Percentiles rank a stretch among this genome's conserved stretches.
Evolutionary conservation across 2,888 invertebrate species (phyloP).

Genomic region (Pammene aurita): DNA sequence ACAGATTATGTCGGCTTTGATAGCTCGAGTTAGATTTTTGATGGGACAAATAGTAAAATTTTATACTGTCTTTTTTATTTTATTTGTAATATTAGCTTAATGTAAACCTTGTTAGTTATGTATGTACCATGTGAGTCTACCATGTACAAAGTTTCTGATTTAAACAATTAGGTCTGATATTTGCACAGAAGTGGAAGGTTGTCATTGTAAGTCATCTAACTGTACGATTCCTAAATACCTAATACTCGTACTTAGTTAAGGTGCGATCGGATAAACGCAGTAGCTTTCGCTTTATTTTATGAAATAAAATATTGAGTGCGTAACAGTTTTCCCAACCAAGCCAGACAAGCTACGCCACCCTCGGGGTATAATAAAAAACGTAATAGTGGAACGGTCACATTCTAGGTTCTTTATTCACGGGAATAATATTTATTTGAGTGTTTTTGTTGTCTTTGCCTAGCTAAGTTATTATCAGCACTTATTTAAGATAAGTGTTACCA

Average conservation of each 20-base stretch:
- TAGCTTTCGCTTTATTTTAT: not conserved
- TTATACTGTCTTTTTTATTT: no score
- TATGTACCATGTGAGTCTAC: no score
- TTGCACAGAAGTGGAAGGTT: no score
- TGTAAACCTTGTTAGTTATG: no score
- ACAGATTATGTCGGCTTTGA: not conserved
- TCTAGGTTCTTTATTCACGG: not conserved
- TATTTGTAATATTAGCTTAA: no score
- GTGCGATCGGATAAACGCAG: no score
- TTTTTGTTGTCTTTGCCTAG: constrained; percentile 19
- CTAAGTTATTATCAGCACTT: not conserved
- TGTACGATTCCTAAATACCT: no score
- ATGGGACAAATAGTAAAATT: no score
- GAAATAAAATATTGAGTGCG: not conserved
- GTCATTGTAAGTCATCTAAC: no score
- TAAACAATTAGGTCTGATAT: no score
- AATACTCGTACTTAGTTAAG: no score
- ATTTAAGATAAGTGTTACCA: constrained; percentile 6
- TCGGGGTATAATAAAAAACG: not conserved
- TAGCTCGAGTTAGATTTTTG: not conserved
- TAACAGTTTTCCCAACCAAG: not conserved
- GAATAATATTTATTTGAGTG: constrained; percentile 20
- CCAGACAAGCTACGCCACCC: not conserved
- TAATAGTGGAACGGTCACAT: not conserved
- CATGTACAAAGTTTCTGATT: no score